Conservation (phyloP, 2,888 invertebrate species). For the Oscheius sp. region DNA sequence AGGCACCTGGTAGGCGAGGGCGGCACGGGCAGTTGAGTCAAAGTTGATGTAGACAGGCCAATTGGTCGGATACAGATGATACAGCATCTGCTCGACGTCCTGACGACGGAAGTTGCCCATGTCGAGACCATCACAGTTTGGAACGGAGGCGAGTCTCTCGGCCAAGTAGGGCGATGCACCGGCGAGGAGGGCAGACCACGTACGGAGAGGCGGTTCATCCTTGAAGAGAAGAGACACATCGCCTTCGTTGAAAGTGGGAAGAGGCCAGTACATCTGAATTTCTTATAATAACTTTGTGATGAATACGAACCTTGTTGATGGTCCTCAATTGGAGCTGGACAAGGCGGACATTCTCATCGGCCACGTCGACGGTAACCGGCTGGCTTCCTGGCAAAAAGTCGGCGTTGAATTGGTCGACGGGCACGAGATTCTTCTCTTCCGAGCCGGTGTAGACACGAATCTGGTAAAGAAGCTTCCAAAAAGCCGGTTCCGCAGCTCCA, state of each 20-base stretch:
- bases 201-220: conserved; percentile 46
- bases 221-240: conserved; percentile 54
- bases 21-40: conserved; percentile 48
- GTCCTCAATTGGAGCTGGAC: conserved; percentile 49
- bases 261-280: conserved; percentile 47
- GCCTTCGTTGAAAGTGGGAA: conserved; percentile 53
- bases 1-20: conserved; percentile 50
- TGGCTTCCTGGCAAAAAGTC: conserved; percentile 41
- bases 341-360: conserved; percentile 32
- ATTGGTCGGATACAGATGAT: conserved; percentile 54
- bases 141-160: conserved; percentile 1
- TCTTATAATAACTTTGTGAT: too few relatives aligned
- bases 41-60: conserved; percentile 62
- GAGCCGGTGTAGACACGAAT: conserved; percentile 43
- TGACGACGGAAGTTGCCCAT: conserved; percentile 39
- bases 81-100: conserved; percentile 54
- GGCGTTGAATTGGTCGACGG: conserved; percentile 45
- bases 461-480: conserved; percentile 51
- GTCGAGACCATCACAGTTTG: conserved; percentile 24
- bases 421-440: conserved; percentile 35
- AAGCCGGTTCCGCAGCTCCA: conserved; percentile 30
- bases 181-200: conserved; percentile 48
- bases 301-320: conserved; percentile 39
- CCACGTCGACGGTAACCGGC: conserved; percentile 45
- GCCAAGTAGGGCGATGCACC: conserved; percentile 56